A percentile compares a stretch with the other conserved stretches of the same genome.
phyloP scores from a whole-genome alignment of 2,888 invertebrate species.

The Drosophila gaucha region DNA sequence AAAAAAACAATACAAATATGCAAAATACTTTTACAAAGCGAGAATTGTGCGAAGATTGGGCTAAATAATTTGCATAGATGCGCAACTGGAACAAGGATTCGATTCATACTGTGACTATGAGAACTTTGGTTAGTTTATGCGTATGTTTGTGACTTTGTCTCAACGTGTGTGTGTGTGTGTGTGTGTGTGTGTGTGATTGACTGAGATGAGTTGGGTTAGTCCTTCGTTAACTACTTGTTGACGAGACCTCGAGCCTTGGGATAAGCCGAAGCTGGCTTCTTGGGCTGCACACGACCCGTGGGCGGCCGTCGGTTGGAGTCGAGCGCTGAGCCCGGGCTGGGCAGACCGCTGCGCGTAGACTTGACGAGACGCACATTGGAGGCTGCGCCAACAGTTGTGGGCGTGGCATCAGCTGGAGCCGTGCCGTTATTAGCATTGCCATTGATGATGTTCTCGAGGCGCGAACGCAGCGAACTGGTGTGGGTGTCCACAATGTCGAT shows the following conservation, averaged over 20 bases:
- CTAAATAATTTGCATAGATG: conserved; percentile 46
- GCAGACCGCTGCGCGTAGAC: conserved; percentile 71
- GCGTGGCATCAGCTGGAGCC: conserved; percentile 21
- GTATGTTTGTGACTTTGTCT: conserved; percentile 27
- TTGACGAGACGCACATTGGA: conserved; percentile 74
- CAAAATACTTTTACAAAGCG: conserved; percentile 69
- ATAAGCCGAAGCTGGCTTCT: conserved; percentile 84
- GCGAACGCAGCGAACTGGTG: conserved; percentile 83
- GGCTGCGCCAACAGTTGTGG: conserved; percentile 28
- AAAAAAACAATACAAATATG: conserved; percentile 46
- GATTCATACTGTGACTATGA: conserved; percentile 64
- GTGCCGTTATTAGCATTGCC: conserved; percentile 70
- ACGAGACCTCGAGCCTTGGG: conserved; percentile 85
- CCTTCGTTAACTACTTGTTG: conserved; percentile 78
- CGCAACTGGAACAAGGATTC: conserved; percentile 47
- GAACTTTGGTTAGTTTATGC: conserved; percentile 68
- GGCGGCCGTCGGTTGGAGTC: conserved; percentile 83
- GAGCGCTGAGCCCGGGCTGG: conserved; percentile 71
- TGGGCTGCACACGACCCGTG: conserved; percentile 77
- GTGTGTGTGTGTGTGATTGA: conserved; percentile 16
- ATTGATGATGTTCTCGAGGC: conserved; percentile 84
- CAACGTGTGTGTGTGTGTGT: conserved; percentile 24
- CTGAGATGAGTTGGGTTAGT: conserved; percentile 34
- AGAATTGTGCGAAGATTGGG: conserved; percentile 64
- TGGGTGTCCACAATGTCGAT: conserved; percentile 84